Conservation (phyloP, 2,113 vertebrate genomes). For the Corvus moneduloides region DNA sequence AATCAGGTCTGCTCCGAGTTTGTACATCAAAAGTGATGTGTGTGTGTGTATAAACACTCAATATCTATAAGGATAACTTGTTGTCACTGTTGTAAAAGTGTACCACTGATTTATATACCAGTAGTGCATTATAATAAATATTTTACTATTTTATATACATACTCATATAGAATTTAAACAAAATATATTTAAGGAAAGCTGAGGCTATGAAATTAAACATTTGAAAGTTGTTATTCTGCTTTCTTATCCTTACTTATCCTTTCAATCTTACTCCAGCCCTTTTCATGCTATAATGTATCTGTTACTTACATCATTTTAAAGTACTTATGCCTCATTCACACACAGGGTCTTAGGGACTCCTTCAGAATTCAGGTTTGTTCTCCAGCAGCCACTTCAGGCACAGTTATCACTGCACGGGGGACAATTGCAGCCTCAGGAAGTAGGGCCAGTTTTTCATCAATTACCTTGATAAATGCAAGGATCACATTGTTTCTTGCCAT, state of each 20-base stretch:
- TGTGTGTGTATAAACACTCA: constrained; percentile 14
- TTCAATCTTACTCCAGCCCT: neutral
- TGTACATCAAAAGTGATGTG: constrained; percentile 18
- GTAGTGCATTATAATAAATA: neutral
- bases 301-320: neutral
- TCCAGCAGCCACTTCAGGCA: neutral
- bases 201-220: neutral
- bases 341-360: neutral
- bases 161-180: neutral
- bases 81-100: constrained; percentile 14
- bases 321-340: neutral
- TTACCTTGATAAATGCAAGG: neutral
- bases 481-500: neutral
- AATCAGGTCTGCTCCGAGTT: neutral
- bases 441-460: neutral
- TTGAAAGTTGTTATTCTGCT: neutral
- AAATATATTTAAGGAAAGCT: neutral
- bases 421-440: neutral
- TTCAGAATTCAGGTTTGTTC: neutral
- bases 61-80: constrained; percentile 8
- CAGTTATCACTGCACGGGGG: neutral
- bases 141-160: neutral
- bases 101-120: neutral
- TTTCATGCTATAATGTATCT: neutral
- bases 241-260: neutral